A percentile compares a stretch with the other conserved stretches of the same genome.
phyloP scores from a whole-genome alignment of 2,113 vertebrate species.

The Verasper variegatus region DNA sequence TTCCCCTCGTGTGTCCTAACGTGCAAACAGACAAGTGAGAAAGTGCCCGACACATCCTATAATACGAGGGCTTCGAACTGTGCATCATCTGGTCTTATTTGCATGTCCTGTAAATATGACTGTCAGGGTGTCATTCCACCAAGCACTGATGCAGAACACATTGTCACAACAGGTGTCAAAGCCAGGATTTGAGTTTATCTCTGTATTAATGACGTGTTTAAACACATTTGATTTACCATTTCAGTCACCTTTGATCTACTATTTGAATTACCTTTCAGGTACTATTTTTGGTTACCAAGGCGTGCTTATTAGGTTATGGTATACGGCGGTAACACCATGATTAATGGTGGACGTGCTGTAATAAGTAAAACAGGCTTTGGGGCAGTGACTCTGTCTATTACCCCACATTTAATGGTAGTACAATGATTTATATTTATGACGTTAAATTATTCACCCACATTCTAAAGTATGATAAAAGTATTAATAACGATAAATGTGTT shows the following conservation, averaged over 20 bases:
- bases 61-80: background rate
- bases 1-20: conserved; percentile 24
- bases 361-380: too few relatives aligned
- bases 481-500: background rate
- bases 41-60: conserved; percentile 2
- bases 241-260: too few relatives aligned
- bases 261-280: too few relatives aligned
- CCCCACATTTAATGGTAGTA: too few relatives aligned
- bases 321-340: background rate
- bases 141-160: background rate
- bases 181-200: background rate
- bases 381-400: too few relatives aligned
- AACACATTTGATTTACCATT: too few relatives aligned
- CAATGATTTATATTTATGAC: too few relatives aligned
- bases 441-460: background rate
- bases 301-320: background rate
- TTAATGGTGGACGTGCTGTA: background rate
- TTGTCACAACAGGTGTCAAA: background rate
- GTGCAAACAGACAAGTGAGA: conserved; percentile 33
- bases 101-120: conserved; percentile 3
- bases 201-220: background rate
- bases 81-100: conserved; percentile 6
- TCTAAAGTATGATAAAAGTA: background rate
- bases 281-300: too few relatives aligned
- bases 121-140: background rate